Evolutionary conservation across 2,113 vertebrate species (phyloP), one percentile per base, ranked within the genome.

Genomic region (Urocolius indicus): DNA sequence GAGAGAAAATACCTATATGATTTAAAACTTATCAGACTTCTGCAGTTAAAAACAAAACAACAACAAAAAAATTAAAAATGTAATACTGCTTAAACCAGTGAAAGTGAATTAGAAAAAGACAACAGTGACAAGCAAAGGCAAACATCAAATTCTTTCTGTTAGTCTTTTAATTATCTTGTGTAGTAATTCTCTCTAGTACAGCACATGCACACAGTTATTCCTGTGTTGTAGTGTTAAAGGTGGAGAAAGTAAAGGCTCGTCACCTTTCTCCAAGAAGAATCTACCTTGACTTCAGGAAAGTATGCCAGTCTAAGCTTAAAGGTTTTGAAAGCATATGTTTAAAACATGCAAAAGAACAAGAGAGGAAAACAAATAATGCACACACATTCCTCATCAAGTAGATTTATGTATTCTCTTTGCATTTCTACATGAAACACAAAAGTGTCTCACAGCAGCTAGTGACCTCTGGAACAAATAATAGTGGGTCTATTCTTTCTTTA

Each of bases 201-300:
- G 14, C 17, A 71, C 30, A 11, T 17, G 14, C 22, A 77, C 5
- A 48, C 13, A 30, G 20, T 1, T 6, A 0, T 54, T 78, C 65
- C 62, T 5, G 1, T 9, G 45, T 10, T 69, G 9, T 0, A 2
- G 7, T 23, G 8, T 68, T 78, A 82, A 73, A 63, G 2, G 2
- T n/a, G 18, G 59, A 61, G 19, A 77, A 72, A 74, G 1, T 59
- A 75, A 51, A 45, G 1, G 3, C 1, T 1, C 4, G 76, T 73
- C 34, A 45, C 13, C 4, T 58, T 29, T 80, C 34, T 32, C 71
- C 20, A 48, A 17, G 29, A 66, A 32, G 9, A 23, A 17, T 24
- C 27, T 54, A 46, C 9, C 3, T 6, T 61, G 15, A 7, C 18
- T 57, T 77, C 38, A 52, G 46, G 23, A 84, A 46, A 22, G 3